Evolutionary conservation across 2,797 vertebrate species (phyloP), one percentile per base, ranked within the genome.

Genomic region (Telmatherina bonti): DNA sequence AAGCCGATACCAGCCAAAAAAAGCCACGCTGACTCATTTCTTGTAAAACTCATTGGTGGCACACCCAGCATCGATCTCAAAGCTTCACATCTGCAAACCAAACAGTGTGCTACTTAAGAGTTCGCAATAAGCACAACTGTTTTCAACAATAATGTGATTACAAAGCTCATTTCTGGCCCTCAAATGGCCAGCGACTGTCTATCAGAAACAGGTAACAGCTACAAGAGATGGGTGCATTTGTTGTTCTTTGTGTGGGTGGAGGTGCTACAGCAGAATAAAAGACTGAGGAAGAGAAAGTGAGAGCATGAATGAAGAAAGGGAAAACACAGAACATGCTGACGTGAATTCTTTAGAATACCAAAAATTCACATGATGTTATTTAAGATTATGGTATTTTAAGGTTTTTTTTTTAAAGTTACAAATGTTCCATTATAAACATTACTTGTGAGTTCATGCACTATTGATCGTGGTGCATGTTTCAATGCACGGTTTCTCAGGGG

Each of bases 271-370:
- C 29, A 58, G 1, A 60, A 36, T 26, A 53, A 77, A 31, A 70
- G 33, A 62, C 4, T 0, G 15, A 27, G 56, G 77, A 63, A 64
- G 57, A 56, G 49, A 77, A 66, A 72, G 60, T 70, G 67, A 67
- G 36, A 68, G 1, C 27, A 8, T 41, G 45, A 55, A 72, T 70
- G 62, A 71, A 49, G 18, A 31, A 47, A 43, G 60, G 69, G 51
- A 72, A 82, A 82, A 74, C 30, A 79, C 74, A 70, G 38, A 72
- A 18, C 29, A 22, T 24, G 54, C 20, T 56, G 7, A 33, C 8
- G 43, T 33, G 57, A 53, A 47, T 41, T 4, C 55, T 67, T 27
- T 60, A 27, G 22, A 74, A 74, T 20, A 30, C 5, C 24, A 36
- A 65, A 68, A 59, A 60, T 20, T 47, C 36, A 66, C 75, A 72